Base-by-base conservation (phyloP, 1,140 invertebrate species). In the Temnothorax longispinosus region DNA sequence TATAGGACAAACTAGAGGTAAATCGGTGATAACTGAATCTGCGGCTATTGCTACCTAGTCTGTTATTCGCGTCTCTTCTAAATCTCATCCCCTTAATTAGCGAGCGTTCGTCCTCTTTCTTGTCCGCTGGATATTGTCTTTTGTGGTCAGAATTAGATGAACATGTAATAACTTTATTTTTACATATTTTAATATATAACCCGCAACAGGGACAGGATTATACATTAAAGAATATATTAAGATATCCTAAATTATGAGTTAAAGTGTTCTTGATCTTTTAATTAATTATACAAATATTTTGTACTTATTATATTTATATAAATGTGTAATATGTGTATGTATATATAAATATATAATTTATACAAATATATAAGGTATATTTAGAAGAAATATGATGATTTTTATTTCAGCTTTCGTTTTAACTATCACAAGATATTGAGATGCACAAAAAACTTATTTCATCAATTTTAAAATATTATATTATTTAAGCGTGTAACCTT, bases 1-100 rank as follows among this genome's bases (percentile, higher is more conserved):
- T 84, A 84, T 60, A 75, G 56, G 18, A 60, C 80, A 75, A 84
- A 62, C n/a, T 41, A 15, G 6, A 50, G 41, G n/a, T 75, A 60
- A 75, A 82, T 82, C n/a, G 41, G 80, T 62, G 27, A 84, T 62
- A 84, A 84, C 60, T 60, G 38, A 74, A 74, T 75, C 56, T 54
- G 54, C 27, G 69, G 41, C 32, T 62, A 84, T 84, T 84, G 52
- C 67, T 41, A 54, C 38, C 78, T 54, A 41, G 65, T 81, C 13
- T 5, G 80, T 82, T 80, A 81, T 81, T 81, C 38, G 64, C 27
- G 62, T 81, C 77, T 41, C 44, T 47, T 50, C 47, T 69, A 71
- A 81, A 71, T 52, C 38, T 41, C n/a, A 81, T 65, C 47, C 32
- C 32, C 60, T 44, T 71, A 56, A 71, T 54, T 54, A 81, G 50